Evolutionary conservation across 2,888 invertebrate species (phyloP).

Genomic region (Andricus curvator): DNA sequence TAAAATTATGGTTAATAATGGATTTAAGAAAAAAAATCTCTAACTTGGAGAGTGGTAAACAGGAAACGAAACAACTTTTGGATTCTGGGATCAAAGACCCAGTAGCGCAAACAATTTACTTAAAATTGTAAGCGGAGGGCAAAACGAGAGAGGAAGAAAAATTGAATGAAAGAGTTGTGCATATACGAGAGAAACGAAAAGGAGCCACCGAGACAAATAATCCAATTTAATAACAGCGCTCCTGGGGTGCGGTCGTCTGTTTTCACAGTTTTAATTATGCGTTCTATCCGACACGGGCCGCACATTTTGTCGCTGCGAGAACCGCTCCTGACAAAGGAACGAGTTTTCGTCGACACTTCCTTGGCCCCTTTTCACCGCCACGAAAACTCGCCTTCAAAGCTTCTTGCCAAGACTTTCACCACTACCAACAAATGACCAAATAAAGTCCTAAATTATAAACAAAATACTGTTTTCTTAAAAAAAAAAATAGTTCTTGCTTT

Average conservation of each 20-base stretch:
- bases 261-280: conserved; percentile 73
- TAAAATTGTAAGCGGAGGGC: conserved; percentile 39
- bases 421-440: neutral
- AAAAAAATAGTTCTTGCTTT: neutral
- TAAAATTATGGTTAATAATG: neutral
- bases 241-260: conserved; percentile 60
- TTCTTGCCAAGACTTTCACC: neutral
- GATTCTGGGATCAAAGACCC: neutral
- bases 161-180: conserved; percentile 32
- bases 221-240: conserved; percentile 69
- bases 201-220: conserved; percentile 70
- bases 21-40: neutral
- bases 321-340: conserved; percentile 63
- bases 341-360: conserved; percentile 55
- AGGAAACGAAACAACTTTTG: neutral
- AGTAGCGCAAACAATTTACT: conserved; percentile 11
- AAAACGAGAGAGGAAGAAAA: conserved; percentile 46
- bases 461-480: neutral
- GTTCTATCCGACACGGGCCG: conserved; percentile 50
- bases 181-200: conserved; percentile 46
- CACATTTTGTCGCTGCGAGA: conserved; percentile 60
- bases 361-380: conserved; percentile 37
- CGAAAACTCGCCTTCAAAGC: conserved; percentile 42
- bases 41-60: neutral
- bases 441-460: neutral